Evolutionary conservation across 2,797 vertebrate species (phyloP).

Genomic region (Melanotaenia trifasciata): DNA sequence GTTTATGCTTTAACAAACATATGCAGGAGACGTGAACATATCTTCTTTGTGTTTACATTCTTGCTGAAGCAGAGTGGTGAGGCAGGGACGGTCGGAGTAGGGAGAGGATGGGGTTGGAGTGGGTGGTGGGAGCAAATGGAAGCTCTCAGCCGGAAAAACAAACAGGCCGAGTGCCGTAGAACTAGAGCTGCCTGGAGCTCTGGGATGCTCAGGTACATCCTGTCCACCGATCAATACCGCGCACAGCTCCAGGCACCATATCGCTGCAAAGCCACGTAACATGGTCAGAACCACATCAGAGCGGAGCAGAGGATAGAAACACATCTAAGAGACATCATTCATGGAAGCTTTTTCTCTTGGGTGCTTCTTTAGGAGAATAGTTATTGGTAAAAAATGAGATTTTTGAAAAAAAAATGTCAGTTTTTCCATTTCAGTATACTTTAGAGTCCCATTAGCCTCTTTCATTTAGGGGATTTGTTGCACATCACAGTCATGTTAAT

Average conservation of each 20-base stretch:
- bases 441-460: too few species aligned
- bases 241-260: constrained; percentile 47
- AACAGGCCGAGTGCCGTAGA: constrained; percentile 62
- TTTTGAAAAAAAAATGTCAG: too few species aligned
- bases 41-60: constrained; percentile 73
- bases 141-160: constrained; percentile 78
- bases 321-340: background rate
- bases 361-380: too few species aligned
- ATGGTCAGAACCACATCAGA: constrained; percentile 29
- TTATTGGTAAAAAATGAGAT: too few species aligned
- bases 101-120: background rate
- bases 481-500: too few species aligned
- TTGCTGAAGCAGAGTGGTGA: constrained; percentile 56
- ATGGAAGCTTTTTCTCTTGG: too few species aligned
- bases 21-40: constrained; percentile 9
- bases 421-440: too few species aligned
- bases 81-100: background rate
- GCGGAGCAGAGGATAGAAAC: constrained; percentile 13
- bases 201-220: constrained; percentile 66
- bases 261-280: constrained; percentile 56
- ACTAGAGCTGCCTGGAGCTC: constrained; percentile 28
- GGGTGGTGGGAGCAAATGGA: constrained; percentile 3
- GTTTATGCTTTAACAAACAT: constrained; percentile 18
- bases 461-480: too few species aligned
- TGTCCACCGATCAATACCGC: constrained; percentile 76